phyloP scores from a whole-genome alignment of 1,140 invertebrate genomes.

The Meloidogyne floridensis region DNA sequence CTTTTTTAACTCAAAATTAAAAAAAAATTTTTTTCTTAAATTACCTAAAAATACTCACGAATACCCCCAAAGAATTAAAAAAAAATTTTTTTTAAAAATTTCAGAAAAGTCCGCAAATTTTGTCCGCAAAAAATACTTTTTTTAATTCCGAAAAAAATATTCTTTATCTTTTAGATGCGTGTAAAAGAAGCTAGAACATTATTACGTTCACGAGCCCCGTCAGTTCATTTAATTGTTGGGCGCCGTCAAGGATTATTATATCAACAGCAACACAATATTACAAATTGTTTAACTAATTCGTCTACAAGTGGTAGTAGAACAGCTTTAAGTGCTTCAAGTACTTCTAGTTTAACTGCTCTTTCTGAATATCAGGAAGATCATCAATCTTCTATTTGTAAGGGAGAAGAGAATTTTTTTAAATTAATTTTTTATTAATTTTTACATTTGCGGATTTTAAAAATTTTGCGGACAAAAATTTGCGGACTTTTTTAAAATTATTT shows the following conservation, averaged over 20 bases:
- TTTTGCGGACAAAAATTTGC: not conserved
- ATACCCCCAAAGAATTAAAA: too few species aligned
- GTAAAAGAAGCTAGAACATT: not conserved
- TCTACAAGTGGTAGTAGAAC: constrained; percentile 9
- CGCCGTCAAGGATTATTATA: constrained; percentile 6
- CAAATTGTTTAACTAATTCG: constrained; percentile 2
- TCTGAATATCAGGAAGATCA: not conserved
- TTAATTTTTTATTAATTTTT: too few species aligned
- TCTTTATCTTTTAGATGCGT: not conserved
- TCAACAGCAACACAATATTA: not conserved
- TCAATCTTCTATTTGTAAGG: not conserved
- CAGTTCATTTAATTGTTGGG: constrained; percentile 18
- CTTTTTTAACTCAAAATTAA: too few species aligned
- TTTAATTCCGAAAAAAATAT: not conserved
- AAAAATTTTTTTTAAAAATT: too few species aligned
- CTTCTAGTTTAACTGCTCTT: not conserved
- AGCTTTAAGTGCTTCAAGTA: constrained; percentile 9
- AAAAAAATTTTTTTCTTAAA: not conserved
- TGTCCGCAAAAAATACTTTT: too few species aligned
- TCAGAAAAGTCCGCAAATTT: too few species aligned
- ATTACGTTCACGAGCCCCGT: not conserved
- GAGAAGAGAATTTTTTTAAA: too few species aligned
- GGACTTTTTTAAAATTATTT: not conserved
- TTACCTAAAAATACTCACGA: too few species aligned
- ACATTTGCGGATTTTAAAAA: too few species aligned